Evolutionary conservation across 2,888 invertebrate species (phyloP).

Genomic region (Melanostoma mellinum): DNA sequence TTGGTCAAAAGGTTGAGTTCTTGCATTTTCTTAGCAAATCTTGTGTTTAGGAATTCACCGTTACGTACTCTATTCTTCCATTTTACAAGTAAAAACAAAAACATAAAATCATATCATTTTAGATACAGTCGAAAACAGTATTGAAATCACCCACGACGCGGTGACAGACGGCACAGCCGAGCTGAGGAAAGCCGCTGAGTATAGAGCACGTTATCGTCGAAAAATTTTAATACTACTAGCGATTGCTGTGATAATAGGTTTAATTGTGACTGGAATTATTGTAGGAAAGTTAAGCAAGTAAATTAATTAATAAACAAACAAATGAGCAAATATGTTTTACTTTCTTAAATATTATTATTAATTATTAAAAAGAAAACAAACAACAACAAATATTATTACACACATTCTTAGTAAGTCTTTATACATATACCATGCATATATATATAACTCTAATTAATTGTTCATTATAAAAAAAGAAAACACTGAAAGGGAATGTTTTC

Average conservation of each 20-base stretch:
- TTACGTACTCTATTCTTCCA: no score
- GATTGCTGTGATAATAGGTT: conserved; percentile 86
- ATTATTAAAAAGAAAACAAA: conserved; percentile 6
- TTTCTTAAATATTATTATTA: conserved; percentile 54
- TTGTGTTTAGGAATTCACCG: no score
- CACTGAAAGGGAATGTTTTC: conserved; percentile 42
- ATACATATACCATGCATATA: conserved; percentile 69
- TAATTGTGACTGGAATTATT: conserved; percentile 87
- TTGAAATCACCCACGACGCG: conserved; percentile 88
- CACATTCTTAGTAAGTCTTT: conserved; percentile 69
- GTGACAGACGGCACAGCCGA: conserved; percentile 92
- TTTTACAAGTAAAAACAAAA: not conserved
- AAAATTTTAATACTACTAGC: conserved; percentile 88
- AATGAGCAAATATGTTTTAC: conserved; percentile 47
- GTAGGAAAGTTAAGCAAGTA: conserved; percentile 84
- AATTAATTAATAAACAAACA: conserved; percentile 73
- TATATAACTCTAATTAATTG: conserved; percentile 65
- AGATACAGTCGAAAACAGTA: conserved; percentile 93
- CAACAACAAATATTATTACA: conserved; percentile 59
- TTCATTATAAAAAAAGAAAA: conserved; percentile 55
- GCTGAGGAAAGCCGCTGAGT: conserved; percentile 90
- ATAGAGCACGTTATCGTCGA: conserved; percentile 89
- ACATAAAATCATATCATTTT: conserved; percentile 67
- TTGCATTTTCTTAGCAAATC: no score
- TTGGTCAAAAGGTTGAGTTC: no score